Evolutionary conservation across 1,140 invertebrate species (phyloP), one percentile per base, ranked within the genome.

Genomic region (Papilio polyxenes): DNA sequence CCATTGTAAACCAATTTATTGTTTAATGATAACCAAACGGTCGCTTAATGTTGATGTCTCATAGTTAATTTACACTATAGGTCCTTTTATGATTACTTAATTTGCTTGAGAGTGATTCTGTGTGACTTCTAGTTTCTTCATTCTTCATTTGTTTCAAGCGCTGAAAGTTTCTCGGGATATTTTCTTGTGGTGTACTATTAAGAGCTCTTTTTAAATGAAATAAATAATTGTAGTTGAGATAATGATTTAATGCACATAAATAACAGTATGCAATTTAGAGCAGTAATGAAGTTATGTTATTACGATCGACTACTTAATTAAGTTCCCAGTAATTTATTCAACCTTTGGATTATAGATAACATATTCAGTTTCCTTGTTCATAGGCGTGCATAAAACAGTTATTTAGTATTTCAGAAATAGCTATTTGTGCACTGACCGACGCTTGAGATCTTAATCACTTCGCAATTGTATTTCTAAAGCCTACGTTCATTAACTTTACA

Each of bases 401-500:
- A 80, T 69, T 80, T 80, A 80, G 78, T 23, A 69, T 69, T 80
- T 80, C n/a, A 80, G 78, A 76, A 76, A 80, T 80, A 80, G 37
- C 78, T 62, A 69, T 65, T 80, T 69, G 56, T 69, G 56, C 78
- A 80, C 78, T 65, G 59, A 65, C 59, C 78, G 77, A 62, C 37
- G 59, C 31, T 62, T 80, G 40, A 80, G 78, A 80, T 80, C 78
- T 80, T 80, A 80, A 80, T 80, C 78, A 65, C 40, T 69, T n/a
- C 37, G 48, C 56, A 65, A 80, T 80, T 80, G 78, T 80, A 80
- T 48, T 48, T 65, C 78, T 69, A 80, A 80, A 80, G 78, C 40
- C 20, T 80, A 62, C 78, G 78, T 80, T 80, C 78, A 80, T 80
- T 80, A 80, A 80, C 78, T 80, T 80, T 80, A 80, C 78, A 80